Evolutionary conservation across 2,888 invertebrate genomes (phyloP).

Genomic region (Camponotus fellah): DNA sequence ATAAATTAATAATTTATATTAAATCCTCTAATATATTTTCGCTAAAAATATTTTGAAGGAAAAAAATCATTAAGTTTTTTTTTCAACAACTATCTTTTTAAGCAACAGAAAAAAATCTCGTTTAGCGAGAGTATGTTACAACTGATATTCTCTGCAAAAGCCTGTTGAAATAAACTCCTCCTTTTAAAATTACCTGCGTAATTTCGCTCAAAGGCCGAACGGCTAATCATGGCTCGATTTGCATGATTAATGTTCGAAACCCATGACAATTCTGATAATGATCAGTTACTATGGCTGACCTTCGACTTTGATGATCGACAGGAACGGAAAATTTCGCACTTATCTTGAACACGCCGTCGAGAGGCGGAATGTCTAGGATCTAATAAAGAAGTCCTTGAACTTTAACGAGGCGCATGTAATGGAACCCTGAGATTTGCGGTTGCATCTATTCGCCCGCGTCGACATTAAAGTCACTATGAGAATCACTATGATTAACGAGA

Average conservation of each 20-base stretch:
- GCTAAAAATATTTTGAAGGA: neutral
- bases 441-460: constrained; percentile 32
- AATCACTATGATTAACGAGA: constrained; percentile 45
- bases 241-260: constrained; percentile 57
- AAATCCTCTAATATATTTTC: neutral
- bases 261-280: constrained; percentile 59
- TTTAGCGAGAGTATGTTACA: neutral
- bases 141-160: constrained; percentile 2
- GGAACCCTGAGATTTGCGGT: constrained; percentile 36
- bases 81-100: neutral
- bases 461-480: constrained; percentile 13
- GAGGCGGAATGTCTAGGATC: constrained; percentile 33
- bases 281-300: constrained; percentile 51
- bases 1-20: neutral
- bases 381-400: constrained; percentile 62
- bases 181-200: constrained; percentile 12
- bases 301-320: constrained; percentile 55
- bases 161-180: constrained; percentile 21
- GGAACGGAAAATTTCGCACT: constrained; percentile 54
- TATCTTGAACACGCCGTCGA: neutral
- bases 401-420: constrained; percentile 48
- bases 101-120: neutral
- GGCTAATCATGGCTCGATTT: constrained; percentile 57
- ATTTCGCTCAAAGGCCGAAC: constrained; percentile 57
- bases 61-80: neutral